These are phyloP conservation scores for Ariopsis seemanni DNA, from an alignment of 2,113 vertebrate species.

Conservation along the genomic window DNA sequence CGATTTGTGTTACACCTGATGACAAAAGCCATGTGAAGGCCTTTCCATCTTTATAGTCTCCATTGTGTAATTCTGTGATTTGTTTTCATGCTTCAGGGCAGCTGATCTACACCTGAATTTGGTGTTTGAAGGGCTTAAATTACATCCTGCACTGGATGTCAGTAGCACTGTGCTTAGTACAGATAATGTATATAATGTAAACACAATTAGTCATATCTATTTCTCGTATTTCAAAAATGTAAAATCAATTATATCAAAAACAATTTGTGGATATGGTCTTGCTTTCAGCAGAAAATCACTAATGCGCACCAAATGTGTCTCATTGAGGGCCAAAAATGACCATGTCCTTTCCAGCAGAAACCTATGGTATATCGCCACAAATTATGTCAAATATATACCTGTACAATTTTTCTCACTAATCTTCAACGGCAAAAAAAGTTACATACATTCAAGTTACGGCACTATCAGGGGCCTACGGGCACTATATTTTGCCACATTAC, in stretches of 20 bases:
- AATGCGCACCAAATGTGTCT: no score
- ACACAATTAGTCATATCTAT: neutral
- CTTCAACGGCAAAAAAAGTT: no score
- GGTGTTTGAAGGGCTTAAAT: slow-evolving; percentile 14
- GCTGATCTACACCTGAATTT: neutral
- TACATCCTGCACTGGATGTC: slow-evolving; percentile 38
- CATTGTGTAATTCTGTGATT: slow-evolving; percentile 25
- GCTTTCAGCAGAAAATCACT: neutral
- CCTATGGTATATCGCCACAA: no score
- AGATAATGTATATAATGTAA: neutral
- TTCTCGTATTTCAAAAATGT: no score
- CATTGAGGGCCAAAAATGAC: no score
- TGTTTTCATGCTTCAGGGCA: slow-evolving; percentile 32
- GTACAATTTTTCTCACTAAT: no score
- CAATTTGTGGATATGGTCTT: neutral
- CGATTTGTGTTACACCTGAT: slow-evolving; percentile 28
- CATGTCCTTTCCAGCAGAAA: no score
- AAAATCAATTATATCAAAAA: neutral
- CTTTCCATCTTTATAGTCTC: neutral
- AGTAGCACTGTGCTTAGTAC: slow-evolving; percentile 1
- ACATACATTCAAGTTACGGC: no score
- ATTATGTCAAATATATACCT: no score
- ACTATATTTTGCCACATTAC: no score
- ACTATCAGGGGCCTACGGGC: no score
- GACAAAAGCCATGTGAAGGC: slow-evolving; percentile 9